These are phyloP conservation scores for Manacus vitellinus DNA, from an alignment of 2,113 vertebrate species.

Conservation along the genomic window DNA sequence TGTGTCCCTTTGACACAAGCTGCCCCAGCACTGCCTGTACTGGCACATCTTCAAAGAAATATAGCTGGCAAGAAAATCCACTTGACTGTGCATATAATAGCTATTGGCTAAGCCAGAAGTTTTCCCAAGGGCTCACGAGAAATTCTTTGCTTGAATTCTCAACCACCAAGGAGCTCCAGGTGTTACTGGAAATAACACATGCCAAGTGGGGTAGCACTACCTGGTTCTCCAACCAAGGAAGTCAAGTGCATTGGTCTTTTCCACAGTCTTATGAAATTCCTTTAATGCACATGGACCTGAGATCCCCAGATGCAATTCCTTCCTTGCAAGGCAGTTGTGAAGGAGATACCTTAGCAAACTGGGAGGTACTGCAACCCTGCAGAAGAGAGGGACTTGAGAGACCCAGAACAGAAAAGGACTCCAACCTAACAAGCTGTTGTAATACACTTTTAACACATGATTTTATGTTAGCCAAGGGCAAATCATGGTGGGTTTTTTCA, in stretches of 20 bases:
- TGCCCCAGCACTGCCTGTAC: not conserved
- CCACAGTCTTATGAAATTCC: not conserved
- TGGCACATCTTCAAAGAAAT: constrained; percentile 66
- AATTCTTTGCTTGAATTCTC: constrained; percentile 72
- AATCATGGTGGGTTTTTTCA: not conserved
- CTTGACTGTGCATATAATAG: constrained; percentile 40
- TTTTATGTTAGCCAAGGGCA: not conserved
- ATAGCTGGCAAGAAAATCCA: constrained; percentile 78
- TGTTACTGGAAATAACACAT: constrained; percentile 68
- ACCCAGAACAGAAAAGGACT: not conserved
- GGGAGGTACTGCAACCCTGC: not conserved
- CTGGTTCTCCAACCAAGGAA: not conserved
- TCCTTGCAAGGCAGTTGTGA: not conserved
- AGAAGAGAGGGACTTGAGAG: not conserved
- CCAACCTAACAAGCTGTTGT: not conserved
- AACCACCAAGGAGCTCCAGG: constrained; percentile 61
- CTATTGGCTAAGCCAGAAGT: constrained; percentile 71
- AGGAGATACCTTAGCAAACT: not conserved
- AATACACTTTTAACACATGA: not conserved
- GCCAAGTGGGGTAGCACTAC: not conserved
- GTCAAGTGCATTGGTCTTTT: not conserved
- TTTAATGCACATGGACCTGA: not conserved
- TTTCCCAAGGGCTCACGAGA: constrained; percentile 76
- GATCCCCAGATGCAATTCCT: not conserved
- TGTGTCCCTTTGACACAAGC: not conserved